Percentiles rank a stretch among this genome's conserved stretches.
Conservation (phyloP, 2,113 vertebrate genomes). For the Emydocephalus ijimae region DNA sequence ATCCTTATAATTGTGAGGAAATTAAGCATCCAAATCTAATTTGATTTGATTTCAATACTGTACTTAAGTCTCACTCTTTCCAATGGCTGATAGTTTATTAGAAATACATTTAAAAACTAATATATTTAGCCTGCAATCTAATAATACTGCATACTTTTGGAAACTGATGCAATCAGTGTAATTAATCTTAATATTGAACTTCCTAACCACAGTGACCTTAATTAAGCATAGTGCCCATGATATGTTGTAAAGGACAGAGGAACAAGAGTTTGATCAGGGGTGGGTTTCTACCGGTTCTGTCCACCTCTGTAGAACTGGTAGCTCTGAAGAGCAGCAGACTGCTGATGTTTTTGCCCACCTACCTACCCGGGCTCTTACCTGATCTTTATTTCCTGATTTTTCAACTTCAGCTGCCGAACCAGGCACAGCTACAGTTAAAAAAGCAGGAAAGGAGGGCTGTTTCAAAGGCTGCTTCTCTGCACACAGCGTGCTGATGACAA, state of each 20-base stretch:
- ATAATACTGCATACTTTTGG: neutral
- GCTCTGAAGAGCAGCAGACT: too few species aligned
- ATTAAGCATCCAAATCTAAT: neutral
- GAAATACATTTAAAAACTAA: neutral
- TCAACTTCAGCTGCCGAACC: too few species aligned
- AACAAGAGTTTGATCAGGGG: neutral
- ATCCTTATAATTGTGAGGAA: neutral
- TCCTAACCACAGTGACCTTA: neutral
- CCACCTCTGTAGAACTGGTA: too few species aligned
- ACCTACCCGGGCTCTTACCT: too few species aligned
- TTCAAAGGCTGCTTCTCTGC: too few species aligned
- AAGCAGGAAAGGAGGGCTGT: too few species aligned
- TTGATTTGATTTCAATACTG: neutral
- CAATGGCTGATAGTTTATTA: neutral
- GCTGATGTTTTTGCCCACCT: too few species aligned
- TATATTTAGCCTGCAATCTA: too few species aligned
- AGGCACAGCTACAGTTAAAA: too few species aligned
- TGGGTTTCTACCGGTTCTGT: too few species aligned
- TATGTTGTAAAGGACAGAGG: neutral
- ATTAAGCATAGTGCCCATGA: neutral
- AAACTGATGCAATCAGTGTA: neutral
- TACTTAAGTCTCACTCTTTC: neutral
- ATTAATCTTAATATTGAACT: neutral
- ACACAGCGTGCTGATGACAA: too few species aligned
- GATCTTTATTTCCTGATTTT: too few species aligned